phyloP scores from a whole-genome alignment of 2,888 invertebrate species.

The Amitus sp. region DNA sequence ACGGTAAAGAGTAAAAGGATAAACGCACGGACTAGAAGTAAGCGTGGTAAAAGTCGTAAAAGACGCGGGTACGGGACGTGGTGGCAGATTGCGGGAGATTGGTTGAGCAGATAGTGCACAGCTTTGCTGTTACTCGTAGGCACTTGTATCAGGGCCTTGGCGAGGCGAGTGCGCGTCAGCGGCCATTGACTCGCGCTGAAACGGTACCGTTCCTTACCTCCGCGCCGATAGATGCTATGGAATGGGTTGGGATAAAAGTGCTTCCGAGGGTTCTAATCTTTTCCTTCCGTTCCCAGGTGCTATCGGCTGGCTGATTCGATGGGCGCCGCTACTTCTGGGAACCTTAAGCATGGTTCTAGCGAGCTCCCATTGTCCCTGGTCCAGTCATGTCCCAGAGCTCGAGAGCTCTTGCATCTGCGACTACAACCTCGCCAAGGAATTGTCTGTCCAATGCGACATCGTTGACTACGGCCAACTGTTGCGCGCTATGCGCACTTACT shows the following conservation, averaged over 20 bases:
- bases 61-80: no score
- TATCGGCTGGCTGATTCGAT: constrained; percentile 23
- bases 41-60: no score
- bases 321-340: constrained; percentile 43
- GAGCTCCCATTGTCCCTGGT: constrained; percentile 86
- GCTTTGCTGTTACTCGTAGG: background rate
- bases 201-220: constrained; percentile 45
- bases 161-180: constrained; percentile 9
- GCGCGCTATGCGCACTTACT: constrained; percentile 77
- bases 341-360: constrained; percentile 41
- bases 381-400: constrained; percentile 74
- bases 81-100: background rate
- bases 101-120: background rate
- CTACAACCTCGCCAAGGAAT: constrained; percentile 83
- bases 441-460: constrained; percentile 91
- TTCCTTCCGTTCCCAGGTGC: constrained; percentile 12
- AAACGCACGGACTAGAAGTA: no score
- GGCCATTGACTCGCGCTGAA: constrained; percentile 61
- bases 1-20: no score
- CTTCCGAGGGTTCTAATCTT: constrained; percentile 37
- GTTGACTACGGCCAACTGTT: constrained; percentile 83
- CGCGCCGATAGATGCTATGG: constrained; percentile 37
- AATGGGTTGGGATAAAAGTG: no score
- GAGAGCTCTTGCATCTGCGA: constrained; percentile 90
- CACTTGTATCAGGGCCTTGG: background rate